phyloP scores from a whole-genome alignment of 2,888 invertebrate genomes.

The Mythimna albipuncta region DNA sequence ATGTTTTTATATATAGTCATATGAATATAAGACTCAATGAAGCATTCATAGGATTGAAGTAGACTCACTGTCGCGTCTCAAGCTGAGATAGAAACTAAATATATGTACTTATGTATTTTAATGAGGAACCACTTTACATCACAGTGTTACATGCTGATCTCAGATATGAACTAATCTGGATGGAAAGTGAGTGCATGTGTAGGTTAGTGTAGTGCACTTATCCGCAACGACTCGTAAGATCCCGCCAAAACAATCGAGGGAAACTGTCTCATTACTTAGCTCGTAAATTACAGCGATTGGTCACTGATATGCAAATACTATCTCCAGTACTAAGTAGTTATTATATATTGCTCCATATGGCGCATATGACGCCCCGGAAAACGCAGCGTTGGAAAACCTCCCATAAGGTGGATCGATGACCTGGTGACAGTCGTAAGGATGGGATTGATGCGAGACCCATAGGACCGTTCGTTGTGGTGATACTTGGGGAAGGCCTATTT shows the following conservation, averaged over 20 bases:
- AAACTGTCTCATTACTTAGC: slow-evolving; percentile 36
- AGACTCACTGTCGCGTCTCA: neutral
- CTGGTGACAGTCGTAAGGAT: too few relatives aligned
- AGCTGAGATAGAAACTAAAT: neutral
- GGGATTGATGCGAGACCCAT: too few relatives aligned
- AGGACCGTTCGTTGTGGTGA: too few relatives aligned
- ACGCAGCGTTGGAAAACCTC: too few relatives aligned
- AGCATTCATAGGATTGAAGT: neutral
- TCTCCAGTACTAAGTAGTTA: neutral
- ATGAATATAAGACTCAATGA: neutral
- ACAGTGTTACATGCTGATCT: slow-evolving; percentile 12
- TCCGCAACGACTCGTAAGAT: neutral
- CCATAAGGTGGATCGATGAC: too few relatives aligned
- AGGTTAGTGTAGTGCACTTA: slow-evolving; percentile 6
- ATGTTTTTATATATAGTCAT: too few relatives aligned
- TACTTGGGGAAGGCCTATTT: too few relatives aligned
- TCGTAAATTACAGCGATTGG: slow-evolving; percentile 26
- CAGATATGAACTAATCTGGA: slow-evolving; percentile 20
- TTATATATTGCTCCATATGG: neutral
- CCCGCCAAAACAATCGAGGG: slow-evolving; percentile 43
- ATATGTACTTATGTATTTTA: too few relatives aligned
- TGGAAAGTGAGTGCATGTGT: slow-evolving; percentile 19
- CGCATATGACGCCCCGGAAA: neutral
- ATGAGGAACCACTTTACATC: too few relatives aligned
- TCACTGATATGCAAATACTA: slow-evolving; percentile 16